Evolutionary conservation across 2,888 invertebrate species (phyloP).

Genomic region (Clitarchus hookeri): DNA sequence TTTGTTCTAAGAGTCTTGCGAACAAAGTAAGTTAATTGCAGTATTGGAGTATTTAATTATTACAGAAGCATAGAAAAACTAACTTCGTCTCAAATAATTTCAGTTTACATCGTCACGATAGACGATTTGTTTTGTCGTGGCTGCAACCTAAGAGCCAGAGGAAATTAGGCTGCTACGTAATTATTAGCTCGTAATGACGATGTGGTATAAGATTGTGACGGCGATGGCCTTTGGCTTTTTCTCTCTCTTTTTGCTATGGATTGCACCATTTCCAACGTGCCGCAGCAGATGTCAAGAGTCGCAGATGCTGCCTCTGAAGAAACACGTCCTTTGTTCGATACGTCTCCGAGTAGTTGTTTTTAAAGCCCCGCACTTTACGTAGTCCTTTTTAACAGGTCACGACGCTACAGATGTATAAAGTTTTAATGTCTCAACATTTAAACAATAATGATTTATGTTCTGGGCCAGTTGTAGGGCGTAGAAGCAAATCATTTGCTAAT

Average conservation of each 20-base stretch:
- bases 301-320: too few species aligned
- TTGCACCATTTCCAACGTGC: neutral
- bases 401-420: too few species aligned
- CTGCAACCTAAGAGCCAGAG: neutral
- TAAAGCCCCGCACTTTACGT: too few species aligned
- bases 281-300: too few species aligned
- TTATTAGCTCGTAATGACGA: constrained; percentile 5
- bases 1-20: neutral
- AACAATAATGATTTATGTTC: too few species aligned
- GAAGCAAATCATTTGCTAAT: too few species aligned
- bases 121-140: neutral
- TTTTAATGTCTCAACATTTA: too few species aligned
- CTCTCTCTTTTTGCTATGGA: neutral
- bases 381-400: too few species aligned
- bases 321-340: too few species aligned
- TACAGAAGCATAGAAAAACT: neutral
- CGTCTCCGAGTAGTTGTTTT: too few species aligned
- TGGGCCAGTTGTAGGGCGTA: too few species aligned
- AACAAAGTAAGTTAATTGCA: neutral
- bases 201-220: neutral
- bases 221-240: neutral
- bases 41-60: neutral
- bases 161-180: neutral
- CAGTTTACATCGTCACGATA: neutral
- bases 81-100: neutral